A percentile compares a stretch with the other conserved stretches of the same genome.
These are phyloP conservation scores for Eilema sororculum DNA, from an alignment of 2,888 invertebrate species.

Conservation along the genomic window DNA sequence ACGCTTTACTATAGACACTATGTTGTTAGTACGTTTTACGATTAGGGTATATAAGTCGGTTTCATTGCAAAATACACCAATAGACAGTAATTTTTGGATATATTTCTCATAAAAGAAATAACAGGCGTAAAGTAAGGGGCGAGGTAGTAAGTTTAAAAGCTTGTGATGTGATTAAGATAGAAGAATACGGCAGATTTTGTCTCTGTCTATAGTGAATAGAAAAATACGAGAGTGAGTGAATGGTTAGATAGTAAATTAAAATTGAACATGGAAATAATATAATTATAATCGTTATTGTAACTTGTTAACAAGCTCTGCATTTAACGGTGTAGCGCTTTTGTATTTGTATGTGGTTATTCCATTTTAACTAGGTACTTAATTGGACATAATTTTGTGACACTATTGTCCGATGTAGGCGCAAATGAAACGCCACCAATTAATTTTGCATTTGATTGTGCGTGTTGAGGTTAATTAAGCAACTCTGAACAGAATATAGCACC, in stretches of 20 bases:
- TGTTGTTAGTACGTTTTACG: neutral
- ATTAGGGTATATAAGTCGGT: no score
- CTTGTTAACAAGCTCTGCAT: neutral
- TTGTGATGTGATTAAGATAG: neutral
- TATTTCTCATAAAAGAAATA: no score
- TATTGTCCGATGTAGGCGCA: no score
- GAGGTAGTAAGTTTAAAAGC: no score
- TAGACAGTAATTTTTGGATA: no score
- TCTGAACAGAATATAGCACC: neutral
- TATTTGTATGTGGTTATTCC: neutral
- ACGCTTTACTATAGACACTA: no score
- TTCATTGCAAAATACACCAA: no score
- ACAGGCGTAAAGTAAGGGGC: no score
- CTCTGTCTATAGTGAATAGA: neutral
- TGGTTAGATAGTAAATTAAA: neutral
- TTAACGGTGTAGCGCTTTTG: neutral
- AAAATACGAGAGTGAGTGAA: neutral
- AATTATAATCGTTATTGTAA: neutral
- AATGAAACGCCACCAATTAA: neutral
- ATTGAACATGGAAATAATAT: neutral
- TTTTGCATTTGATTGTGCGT: neutral
- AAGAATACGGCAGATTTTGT: neutral
- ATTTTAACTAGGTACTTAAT: no score
- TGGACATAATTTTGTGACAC: neutral
- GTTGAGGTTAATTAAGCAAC: neutral